Evolutionary conservation across 2,888 invertebrate genomes (phyloP).

Genomic region (Agrilus cyanescens): DNA sequence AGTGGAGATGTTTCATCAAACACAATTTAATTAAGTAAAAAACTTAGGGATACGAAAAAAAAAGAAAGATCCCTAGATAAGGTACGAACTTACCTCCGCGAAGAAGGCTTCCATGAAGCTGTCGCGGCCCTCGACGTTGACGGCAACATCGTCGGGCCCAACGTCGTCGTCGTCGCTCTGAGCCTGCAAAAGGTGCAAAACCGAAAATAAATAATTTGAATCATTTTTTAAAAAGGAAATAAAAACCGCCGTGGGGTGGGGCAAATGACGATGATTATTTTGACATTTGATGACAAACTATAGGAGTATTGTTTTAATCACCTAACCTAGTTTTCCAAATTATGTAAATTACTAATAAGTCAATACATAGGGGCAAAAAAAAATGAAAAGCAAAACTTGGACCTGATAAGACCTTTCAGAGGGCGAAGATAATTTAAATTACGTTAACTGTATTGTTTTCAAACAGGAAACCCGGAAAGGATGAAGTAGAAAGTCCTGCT

Average conservation of each 20-base stretch:
- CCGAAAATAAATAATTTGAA: conserved; percentile 6
- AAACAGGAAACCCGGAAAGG: conserved; percentile 21
- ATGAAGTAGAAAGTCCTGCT: conserved; percentile 31
- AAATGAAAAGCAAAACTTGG: conserved; percentile 6
- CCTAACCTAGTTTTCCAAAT: conserved; percentile 26
- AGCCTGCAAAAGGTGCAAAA: conserved; percentile 50
- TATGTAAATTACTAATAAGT: conserved; percentile 4
- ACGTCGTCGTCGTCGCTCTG: conserved; percentile 97
- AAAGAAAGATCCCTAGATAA: too few species aligned
- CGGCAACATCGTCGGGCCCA: conserved; percentile 89
- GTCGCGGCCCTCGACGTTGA: conserved; percentile 83
- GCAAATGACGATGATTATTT: conserved; percentile 5
- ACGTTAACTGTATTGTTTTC: not conserved
- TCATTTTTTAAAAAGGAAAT: conserved; percentile 10
- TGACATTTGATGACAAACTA: conserved; percentile 10
- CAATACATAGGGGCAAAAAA: not conserved
- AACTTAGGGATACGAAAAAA: too few species aligned
- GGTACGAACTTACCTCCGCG: conserved; percentile 68
- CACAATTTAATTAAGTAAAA: too few species aligned
- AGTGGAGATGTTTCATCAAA: too few species aligned
- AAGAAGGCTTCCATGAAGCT: conserved; percentile 99
- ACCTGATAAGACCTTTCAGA: not conserved
- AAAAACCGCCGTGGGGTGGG: conserved; percentile 9
- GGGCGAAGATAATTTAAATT: not conserved
- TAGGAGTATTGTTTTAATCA: conserved; percentile 10